Percentiles rank a stretch among this genome's conserved stretches.
Evolutionary conservation across 2,888 invertebrate species (phyloP).

Genomic region (Gortyna flavago): DNA sequence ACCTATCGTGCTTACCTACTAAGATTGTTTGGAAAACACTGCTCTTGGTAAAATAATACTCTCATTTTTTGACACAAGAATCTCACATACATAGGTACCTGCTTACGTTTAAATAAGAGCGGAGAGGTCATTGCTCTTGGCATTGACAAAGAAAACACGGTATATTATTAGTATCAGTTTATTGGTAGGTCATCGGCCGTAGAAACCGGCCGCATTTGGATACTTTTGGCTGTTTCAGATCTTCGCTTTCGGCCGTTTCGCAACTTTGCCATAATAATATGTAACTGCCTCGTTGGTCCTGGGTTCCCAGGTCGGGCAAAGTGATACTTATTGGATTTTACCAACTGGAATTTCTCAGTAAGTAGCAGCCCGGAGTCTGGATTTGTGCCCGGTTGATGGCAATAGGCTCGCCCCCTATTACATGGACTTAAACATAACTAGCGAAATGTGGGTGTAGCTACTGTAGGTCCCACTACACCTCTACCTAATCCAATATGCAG

Average conservation of each 20-base stretch:
- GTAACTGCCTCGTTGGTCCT: neutral
- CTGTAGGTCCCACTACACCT: neutral
- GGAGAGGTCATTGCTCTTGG: constrained; percentile 39
- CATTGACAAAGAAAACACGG: constrained; percentile 15
- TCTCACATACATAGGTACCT: neutral
- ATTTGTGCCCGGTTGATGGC: neutral
- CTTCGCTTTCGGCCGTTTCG: neutral
- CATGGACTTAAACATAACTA: neutral
- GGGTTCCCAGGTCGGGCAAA: neutral
- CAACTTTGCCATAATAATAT: neutral
- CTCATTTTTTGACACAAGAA: constrained; percentile 22
- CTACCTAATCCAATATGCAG: too few relatives aligned
- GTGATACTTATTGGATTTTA: neutral
- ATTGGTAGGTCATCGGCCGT: constrained; percentile 36
- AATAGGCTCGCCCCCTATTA: neutral
- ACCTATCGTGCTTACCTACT: neutral
- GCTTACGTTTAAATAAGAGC: neutral
- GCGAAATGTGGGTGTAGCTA: too few relatives aligned
- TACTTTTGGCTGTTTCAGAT: neutral
- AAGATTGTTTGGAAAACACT: neutral
- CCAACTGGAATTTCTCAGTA: neutral
- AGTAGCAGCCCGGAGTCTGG: neutral
- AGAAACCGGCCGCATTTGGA: neutral
- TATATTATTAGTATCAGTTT: constrained; percentile 12
- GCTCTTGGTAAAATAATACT: neutral